Conservation (phyloP, 2,888 invertebrate genomes). For the Campopleginae sp. region DNA sequence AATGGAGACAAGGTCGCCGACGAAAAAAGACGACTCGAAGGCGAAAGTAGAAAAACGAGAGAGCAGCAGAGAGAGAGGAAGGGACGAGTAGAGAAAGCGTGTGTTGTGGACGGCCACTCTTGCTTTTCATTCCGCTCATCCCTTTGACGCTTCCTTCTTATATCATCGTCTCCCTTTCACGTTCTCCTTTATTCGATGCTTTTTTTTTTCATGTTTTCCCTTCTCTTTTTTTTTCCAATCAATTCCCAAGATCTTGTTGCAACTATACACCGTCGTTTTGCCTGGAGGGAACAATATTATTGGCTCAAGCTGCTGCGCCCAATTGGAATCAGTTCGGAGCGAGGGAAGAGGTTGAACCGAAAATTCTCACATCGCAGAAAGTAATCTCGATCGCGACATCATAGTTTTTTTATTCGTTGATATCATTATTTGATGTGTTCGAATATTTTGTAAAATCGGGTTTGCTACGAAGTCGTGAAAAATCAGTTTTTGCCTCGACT, state of each 20-base stretch:
- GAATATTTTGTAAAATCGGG: background rate
- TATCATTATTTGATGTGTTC: background rate
- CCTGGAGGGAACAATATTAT: constrained; percentile 80
- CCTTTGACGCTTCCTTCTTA: constrained; percentile 59
- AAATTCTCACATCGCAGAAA: constrained; percentile 20
- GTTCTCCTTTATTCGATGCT: constrained; percentile 8
- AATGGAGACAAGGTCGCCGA: constrained; percentile 53
- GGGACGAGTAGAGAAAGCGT: constrained; percentile 51
- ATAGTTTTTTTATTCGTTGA: constrained; percentile 9
- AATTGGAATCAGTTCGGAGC: constrained; percentile 77
- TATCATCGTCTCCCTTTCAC: constrained; percentile 54
- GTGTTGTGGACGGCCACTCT: constrained; percentile 68
- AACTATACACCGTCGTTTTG: constrained; percentile 53
- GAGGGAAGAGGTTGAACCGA: constrained; percentile 50
- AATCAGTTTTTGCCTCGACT: background rate
- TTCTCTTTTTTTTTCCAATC: constrained; percentile 22
- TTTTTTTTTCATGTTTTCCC: background rate
- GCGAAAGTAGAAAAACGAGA: constrained; percentile 44
- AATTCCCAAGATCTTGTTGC: constrained; percentile 47
- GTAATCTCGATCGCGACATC: constrained; percentile 38
- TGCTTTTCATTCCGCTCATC: constrained; percentile 71
- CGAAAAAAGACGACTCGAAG: constrained; percentile 60
- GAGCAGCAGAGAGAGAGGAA: constrained; percentile 54
- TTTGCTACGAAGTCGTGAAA: background rate
- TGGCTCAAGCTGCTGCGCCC: constrained; percentile 81